Conservation (phyloP, 2,113 vertebrate species). For the Phrynosoma platyrhinos region DNA sequence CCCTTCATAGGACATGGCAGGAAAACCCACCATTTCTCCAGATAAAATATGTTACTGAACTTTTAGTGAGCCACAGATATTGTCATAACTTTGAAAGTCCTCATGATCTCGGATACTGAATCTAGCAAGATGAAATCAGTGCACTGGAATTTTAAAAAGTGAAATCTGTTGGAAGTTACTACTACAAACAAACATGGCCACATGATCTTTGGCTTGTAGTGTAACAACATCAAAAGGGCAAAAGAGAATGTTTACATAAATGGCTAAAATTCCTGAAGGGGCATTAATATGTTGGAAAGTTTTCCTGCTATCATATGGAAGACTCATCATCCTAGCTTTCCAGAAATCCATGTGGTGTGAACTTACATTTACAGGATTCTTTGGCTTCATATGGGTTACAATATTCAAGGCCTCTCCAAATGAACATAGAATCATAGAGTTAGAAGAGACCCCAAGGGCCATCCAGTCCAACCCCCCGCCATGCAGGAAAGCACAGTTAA, state of each 20-base stretch:
- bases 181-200: background rate
- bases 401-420: background rate
- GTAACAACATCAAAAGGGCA: background rate
- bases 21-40: conserved; percentile 31
- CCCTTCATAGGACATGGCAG: background rate
- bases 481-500: too few species aligned
- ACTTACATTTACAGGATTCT: background rate
- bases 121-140: conserved; percentile 40
- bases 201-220: background rate
- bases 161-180: background rate
- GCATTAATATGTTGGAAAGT: background rate
- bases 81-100: background rate
- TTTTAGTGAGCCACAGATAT: conserved; percentile 36
- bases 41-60: background rate
- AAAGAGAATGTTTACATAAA: background rate
- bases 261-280: background rate
- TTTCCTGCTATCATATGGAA: background rate
- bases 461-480: too few species aligned
- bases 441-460: too few species aligned
- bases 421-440: background rate
- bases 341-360: background rate
- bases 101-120: conserved; percentile 27
- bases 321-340: background rate
- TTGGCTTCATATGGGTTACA: conserved; percentile 1
- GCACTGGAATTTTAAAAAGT: conserved; percentile 30